These are phyloP conservation scores for Nerophis ophidion DNA, from an alignment of 2,113 vertebrate genomes.

Conservation along the genomic window DNA sequence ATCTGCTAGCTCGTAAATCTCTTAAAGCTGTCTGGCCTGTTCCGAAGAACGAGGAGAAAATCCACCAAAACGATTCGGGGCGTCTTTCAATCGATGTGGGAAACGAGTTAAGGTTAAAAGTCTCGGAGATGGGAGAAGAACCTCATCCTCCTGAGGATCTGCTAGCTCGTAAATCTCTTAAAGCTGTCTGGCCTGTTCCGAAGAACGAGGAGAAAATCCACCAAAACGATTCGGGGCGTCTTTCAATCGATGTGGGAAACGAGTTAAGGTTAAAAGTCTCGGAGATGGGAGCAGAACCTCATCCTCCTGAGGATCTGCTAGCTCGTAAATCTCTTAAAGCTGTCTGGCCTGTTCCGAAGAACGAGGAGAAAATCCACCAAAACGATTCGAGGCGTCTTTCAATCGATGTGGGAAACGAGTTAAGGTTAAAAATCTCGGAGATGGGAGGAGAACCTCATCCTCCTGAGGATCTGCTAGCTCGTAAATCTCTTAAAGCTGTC, in stretches of 20 bases:
- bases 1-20: slow-evolving; percentile 9
- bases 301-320: slow-evolving; percentile 4
- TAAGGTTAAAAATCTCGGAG: slow-evolving; percentile 20
- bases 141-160: slow-evolving; percentile 12
- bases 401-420: slow-evolving; percentile 19
- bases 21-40: slow-evolving; percentile 37
- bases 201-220: slow-evolving; percentile 20
- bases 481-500: slow-evolving; percentile 20
- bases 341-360: slow-evolving; percentile 7
- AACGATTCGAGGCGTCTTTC: too few species aligned
- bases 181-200: slow-evolving; percentile 9
- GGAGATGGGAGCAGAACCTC: slow-evolving; percentile 31
- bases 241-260: slow-evolving; percentile 17
- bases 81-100: slow-evolving; percentile 17
- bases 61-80: slow-evolving; percentile 6
- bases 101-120: slow-evolving; percentile 19
- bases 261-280: slow-evolving; percentile 17
- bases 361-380: slow-evolving; percentile 15
- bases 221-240: slow-evolving; percentile 10
- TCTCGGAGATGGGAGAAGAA: slow-evolving; percentile 28
- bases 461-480: slow-evolving; percentile 8
- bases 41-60: slow-evolving; percentile 21
- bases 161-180: slow-evolving; percentile 14
- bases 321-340: slow-evolving; percentile 42
- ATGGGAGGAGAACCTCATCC: slow-evolving; percentile 24